A percentile compares a stretch with the other conserved stretches of the same genome.
These are phyloP conservation scores for Echinarachnius parma DNA, from an alignment of 53 echinoderm and acorn worm genomes.

Conservation along the genomic window DNA sequence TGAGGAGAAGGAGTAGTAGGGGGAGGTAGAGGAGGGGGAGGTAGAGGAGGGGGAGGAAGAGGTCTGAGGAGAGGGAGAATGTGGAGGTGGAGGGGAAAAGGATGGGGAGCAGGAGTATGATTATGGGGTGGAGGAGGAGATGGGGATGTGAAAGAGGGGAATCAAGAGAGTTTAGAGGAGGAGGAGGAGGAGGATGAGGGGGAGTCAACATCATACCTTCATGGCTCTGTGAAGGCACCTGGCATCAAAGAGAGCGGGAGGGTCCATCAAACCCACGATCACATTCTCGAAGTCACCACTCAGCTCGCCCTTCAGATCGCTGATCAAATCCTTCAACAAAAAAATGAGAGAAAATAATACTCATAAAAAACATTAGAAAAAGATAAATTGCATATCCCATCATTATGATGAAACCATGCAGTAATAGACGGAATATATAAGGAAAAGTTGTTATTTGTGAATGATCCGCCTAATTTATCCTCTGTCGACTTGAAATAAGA, in stretches of 20 bases:
- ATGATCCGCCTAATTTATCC: too few relatives aligned
- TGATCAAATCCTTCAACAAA: slow-evolving; percentile 40
- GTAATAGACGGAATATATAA: too few relatives aligned
- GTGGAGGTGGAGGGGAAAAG: too few relatives aligned
- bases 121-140: too few relatives aligned
- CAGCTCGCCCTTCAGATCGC: slow-evolving; percentile 61
- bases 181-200: background rate
- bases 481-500: too few relatives aligned
- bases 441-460: too few relatives aligned
- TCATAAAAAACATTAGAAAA: too few relatives aligned
- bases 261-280: slow-evolving; percentile 48
- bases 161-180: too few relatives aligned
- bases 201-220: slow-evolving; percentile 52
- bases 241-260: slow-evolving; percentile 57
- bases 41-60: too few relatives aligned
- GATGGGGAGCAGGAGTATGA: background rate
- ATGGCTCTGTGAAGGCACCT: slow-evolving; percentile 59
- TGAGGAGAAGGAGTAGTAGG: background rate
- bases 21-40: background rate
- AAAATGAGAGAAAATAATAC: background rate
- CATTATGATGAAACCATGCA: too few relatives aligned
- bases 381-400: too few relatives aligned
- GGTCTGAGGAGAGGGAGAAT: too few relatives aligned
- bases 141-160: background rate
- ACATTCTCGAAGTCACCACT: slow-evolving; percentile 55